Evolutionary conservation across 2,888 invertebrate genomes (phyloP).

Genomic region (Ichneumoninae sp.): DNA sequence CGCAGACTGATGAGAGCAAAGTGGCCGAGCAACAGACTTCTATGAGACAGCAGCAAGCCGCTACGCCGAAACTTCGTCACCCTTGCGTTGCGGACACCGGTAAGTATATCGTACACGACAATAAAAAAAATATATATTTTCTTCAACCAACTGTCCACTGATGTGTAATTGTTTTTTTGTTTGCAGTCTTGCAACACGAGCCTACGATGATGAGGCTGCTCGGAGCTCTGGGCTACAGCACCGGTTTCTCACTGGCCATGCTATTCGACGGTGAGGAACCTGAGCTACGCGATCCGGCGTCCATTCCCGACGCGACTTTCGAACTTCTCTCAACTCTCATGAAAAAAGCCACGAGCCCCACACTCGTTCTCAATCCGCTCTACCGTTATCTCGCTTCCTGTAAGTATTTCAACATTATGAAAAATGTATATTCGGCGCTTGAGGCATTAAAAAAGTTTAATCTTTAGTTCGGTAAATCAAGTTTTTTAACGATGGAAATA

Average conservation of each 20-base stretch:
- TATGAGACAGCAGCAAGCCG: slow-evolving; percentile 73
- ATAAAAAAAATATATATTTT: background rate
- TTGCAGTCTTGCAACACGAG: slow-evolving; percentile 89
- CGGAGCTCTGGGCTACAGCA: slow-evolving; percentile 91
- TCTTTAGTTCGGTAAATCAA: background rate
- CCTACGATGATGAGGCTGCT: slow-evolving; percentile 93
- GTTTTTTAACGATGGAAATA: no score
- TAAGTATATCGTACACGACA: slow-evolving; percentile 72
- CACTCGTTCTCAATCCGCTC: slow-evolving; percentile 91
- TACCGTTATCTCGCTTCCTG: slow-evolving; percentile 85
- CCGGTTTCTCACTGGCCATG: slow-evolving; percentile 89
- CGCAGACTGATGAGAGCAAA: slow-evolving; percentile 95
- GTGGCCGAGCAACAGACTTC: slow-evolving; percentile 86
- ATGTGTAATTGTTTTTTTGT: background rate
- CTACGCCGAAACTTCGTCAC: slow-evolving; percentile 80
- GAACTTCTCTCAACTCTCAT: slow-evolving; percentile 92
- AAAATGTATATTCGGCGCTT: background rate
- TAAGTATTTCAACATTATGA: slow-evolving; percentile 68
- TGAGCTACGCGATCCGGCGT: slow-evolving; percentile 88
- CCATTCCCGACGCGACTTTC: slow-evolving; percentile 95
- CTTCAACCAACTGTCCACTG: background rate
- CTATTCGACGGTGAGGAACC: slow-evolving; percentile 86
- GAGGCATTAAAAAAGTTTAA: background rate
- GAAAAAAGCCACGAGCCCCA: slow-evolving; percentile 90
- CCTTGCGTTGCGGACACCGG: slow-evolving; percentile 92